Base-by-base conservation (phyloP, 2,797 vertebrate species). In the Gouania willdenowi region DNA sequence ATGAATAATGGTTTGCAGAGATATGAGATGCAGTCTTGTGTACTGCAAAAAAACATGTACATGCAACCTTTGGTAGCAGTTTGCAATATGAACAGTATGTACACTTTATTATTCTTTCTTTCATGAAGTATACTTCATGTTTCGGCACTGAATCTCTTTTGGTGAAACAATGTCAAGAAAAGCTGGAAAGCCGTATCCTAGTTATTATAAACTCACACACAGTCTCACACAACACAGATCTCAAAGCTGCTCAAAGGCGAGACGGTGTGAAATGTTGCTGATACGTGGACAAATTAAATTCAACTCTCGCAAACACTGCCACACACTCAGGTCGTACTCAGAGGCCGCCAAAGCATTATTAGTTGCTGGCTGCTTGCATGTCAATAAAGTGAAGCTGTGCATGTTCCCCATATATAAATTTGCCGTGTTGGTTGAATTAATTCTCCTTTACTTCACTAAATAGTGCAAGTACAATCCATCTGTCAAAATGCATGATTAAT, bases 1-100 rank as follows among this genome's bases (percentile, higher is more conserved):
- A 51, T 54, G 47, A 79, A 70, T 83, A 81, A 73, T 67, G 65
- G 56, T 66, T 26, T 52, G 59, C 67, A 73, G 64, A 71, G 71
- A 65, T 19, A 39, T 61, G 58, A 20, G 62, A 68, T 58, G 40
- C 41, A 16, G n/a, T n/a, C n/a, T n/a, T n/a, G n/a, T n/a, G n/a
- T n/a, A n/a, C n/a, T n/a, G n/a, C n/a, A n/a, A n/a, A n/a, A n/a
- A n/a, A n/a, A n/a, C n/a, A n/a, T n/a, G 28, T 42, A 17, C 26
- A 47, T 5, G 23, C n/a, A n/a, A n/a, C n/a, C n/a, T n/a, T n/a
- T n/a, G n/a, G n/a, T n/a, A n/a, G 27, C 44, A 41, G 59, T 59
- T 58, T 46, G 51, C 16, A 48, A 59, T n/a, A n/a, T 58, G 5
- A 4, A 0, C 5, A 8, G 18, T 17, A 21, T 16, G 40, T 47